Evolutionary conservation across 2,888 invertebrate genomes (phyloP).

Genomic region (Sminthurinus aureus): DNA sequence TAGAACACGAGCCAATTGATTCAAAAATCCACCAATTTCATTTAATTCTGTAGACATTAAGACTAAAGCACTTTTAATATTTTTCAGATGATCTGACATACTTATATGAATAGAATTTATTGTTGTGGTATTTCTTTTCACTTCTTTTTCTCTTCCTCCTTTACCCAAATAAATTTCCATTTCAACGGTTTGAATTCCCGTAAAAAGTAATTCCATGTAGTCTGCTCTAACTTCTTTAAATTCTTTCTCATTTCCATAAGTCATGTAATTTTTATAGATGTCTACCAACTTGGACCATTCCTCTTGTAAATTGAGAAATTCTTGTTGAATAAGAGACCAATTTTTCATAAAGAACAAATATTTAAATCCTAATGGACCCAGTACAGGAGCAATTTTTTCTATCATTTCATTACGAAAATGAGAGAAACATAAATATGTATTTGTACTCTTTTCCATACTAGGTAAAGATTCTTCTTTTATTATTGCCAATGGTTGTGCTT

Average conservation of each 20-base stretch:
- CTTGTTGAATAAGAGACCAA: slow-evolving; percentile 54
- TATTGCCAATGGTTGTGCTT: neutral
- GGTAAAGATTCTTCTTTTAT: neutral
- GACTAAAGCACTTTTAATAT: slow-evolving; percentile 52
- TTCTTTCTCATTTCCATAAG: slow-evolving; percentile 50
- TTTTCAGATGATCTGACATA: slow-evolving; percentile 53
- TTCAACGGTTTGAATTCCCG: slow-evolving; percentile 55
- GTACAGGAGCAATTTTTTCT: slow-evolving; percentile 46
- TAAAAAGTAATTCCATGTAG: slow-evolving; percentile 54
- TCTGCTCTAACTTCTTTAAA: slow-evolving; percentile 50
- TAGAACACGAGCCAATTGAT: slow-evolving; percentile 44
- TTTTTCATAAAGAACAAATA: slow-evolving; percentile 53
- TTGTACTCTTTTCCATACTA: slow-evolving; percentile 11
- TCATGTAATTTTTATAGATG: slow-evolving; percentile 53
- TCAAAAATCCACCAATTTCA: slow-evolving; percentile 56
- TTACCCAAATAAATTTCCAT: slow-evolving; percentile 57
- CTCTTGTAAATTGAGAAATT: slow-evolving; percentile 52
- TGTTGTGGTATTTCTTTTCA: slow-evolving; percentile 52
- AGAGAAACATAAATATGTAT: slow-evolving; percentile 44
- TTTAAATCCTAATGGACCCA: slow-evolving; percentile 55
- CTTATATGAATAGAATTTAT: slow-evolving; percentile 48
- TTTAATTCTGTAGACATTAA: slow-evolving; percentile 53
- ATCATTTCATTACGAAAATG: slow-evolving; percentile 48
- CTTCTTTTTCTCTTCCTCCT: slow-evolving; percentile 56
- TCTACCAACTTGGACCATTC: slow-evolving; percentile 55